Percentiles rank a stretch among this genome's conserved stretches.
Evolutionary conservation across 2,113 vertebrate genomes (phyloP).

Genomic region (Ondatra zibethicus): DNA sequence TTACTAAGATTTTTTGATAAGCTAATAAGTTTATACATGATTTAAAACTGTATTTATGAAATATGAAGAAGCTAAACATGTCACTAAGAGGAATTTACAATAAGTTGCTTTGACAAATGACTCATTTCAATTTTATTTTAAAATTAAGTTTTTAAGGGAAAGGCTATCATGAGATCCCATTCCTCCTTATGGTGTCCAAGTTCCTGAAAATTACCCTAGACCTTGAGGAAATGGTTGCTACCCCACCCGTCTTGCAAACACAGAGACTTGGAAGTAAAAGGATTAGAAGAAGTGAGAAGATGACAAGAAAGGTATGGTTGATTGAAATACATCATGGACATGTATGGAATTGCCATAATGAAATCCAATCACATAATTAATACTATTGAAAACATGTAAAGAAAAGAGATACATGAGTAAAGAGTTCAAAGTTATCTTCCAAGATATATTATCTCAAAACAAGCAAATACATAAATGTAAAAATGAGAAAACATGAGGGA

Average conservation of each 20-base stretch:
- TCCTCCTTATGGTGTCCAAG: neutral
- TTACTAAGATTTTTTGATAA: slow-evolving; percentile 12
- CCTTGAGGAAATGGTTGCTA: no score
- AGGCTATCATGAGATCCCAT: neutral
- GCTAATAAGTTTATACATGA: neutral
- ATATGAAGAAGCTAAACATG: neutral
- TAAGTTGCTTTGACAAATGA: slow-evolving; percentile 13
- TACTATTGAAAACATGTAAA: no score
- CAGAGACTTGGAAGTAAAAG: neutral
- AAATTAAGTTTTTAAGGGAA: neutral
- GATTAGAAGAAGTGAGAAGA: neutral
- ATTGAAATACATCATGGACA: neutral
- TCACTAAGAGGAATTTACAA: neutral
- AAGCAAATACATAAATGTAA: neutral
- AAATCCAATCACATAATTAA: neutral
- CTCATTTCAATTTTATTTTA: neutral
- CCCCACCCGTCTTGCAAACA: neutral
- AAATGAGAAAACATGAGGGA: no score
- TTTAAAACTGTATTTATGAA: neutral
- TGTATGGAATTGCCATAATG: neutral
- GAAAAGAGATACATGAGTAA: neutral
- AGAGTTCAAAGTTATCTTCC: neutral
- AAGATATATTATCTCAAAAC: neutral
- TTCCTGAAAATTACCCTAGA: neutral
- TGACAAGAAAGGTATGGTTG: neutral